These are phyloP conservation scores for Thecophora atra DNA, from an alignment of 2,888 invertebrate genomes.

Conservation along the genomic window DNA sequence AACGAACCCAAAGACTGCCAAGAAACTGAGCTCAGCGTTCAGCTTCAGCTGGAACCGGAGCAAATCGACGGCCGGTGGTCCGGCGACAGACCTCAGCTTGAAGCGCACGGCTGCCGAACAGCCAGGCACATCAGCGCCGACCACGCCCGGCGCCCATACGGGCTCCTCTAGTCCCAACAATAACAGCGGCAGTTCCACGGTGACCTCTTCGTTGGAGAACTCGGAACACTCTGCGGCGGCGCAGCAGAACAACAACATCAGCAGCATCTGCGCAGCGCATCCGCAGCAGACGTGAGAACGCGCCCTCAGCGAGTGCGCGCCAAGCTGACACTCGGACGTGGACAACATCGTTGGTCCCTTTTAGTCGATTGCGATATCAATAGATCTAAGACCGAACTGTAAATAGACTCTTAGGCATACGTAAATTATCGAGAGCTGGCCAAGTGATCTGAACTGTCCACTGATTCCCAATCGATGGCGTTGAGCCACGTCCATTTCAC, in stretches of 20 bases:
- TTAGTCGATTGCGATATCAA: slow-evolving; percentile 48
- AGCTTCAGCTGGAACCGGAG: slow-evolving; percentile 61
- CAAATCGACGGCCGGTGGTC: slow-evolving; percentile 41
- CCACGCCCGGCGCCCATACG: slow-evolving; percentile 39
- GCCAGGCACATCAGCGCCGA: slow-evolving; percentile 34
- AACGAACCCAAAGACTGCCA: slow-evolving; percentile 48
- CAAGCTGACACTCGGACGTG: slow-evolving; percentile 37
- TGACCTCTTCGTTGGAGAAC: slow-evolving; percentile 54
- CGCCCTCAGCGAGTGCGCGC: slow-evolving; percentile 28
- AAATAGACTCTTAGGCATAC: background rate
- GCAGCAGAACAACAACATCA: slow-evolving; percentile 43
- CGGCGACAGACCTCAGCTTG: slow-evolving; percentile 40
- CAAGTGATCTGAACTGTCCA: slow-evolving; percentile 21
- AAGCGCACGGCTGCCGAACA: slow-evolving; percentile 33
- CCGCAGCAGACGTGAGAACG: slow-evolving; percentile 42
- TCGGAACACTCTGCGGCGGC: slow-evolving; percentile 45
- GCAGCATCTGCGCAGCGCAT: slow-evolving; percentile 41
- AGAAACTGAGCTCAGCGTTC: slow-evolving; percentile 57
- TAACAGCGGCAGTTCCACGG: slow-evolving; percentile 55
- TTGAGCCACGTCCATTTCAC: background rate
- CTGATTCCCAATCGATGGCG: slow-evolving; percentile 24
- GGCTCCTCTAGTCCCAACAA: slow-evolving; percentile 60
- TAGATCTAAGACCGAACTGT: slow-evolving; percentile 18
- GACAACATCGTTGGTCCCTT: slow-evolving; percentile 38
- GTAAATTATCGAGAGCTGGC: background rate